Evolutionary conservation across 2,113 vertebrate species (phyloP), one percentile per base, ranked within the genome.

Genomic region (Cyanoderma ruficeps): DNA sequence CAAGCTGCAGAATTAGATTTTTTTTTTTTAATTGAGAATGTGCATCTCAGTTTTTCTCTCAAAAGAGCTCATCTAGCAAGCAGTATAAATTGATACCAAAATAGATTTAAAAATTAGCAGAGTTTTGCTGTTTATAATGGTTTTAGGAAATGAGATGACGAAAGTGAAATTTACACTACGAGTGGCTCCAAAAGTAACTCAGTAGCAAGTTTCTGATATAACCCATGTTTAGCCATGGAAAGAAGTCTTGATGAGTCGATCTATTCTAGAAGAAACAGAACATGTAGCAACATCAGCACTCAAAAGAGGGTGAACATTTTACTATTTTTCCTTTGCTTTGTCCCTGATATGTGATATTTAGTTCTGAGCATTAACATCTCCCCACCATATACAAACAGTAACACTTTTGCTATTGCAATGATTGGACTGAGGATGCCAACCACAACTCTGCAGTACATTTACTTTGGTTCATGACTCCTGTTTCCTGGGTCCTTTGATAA

Each of bases 281-380:
- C 15, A 53, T 0, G 2, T 6, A 61, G 15, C 44, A 77, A 65
- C 14, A 7, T 10, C 55, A 52, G 55, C 14, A 35, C 11, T 76
- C 35, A 50, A 42, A 84, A 49, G 9, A 56, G 1, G 11, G 11
- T 9, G 19, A 68, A 33, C 1, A 16, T 5, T 13, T 61, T 50
- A 50, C 15, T 52, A 1, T 69, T 74, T 83, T 55, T 61, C n/a
- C 28, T 78, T 42, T 53, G 10, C n/a, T 61, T 16, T 20, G 2
- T 56, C 24, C 46, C 24, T 1, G 0, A 0, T 56, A 53, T 3
- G 35, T 64, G 33, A 24, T 44, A 28, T 7, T 53, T 16, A 37
- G 17, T 28, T 80, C 15, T 74, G 31, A 83, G 63, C 18, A 67
- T 3, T 12, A 52, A 19, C 4, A n/a, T 39, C 42, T 52, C 23